Conservation (phyloP, 2,113 vertebrate genomes). For the Malurus alboscapulatus region DNA sequence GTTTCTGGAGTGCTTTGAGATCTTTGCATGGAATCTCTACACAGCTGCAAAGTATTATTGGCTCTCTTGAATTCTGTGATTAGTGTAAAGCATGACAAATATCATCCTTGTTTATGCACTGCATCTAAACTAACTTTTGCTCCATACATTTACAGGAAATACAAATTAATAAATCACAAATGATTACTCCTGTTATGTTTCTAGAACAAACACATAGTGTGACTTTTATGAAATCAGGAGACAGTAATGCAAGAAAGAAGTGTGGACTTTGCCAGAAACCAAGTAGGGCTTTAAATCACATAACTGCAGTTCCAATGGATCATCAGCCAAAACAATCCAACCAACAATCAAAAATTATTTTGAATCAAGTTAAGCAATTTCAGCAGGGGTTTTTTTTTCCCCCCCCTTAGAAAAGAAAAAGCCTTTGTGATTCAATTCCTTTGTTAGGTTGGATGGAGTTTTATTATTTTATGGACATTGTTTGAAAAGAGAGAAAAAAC, state of each 20-base stretch:
- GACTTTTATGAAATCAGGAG: conserved; percentile 38
- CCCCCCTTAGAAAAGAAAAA: background rate
- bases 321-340: conserved; percentile 49
- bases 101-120: conserved; percentile 39
- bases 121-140: conserved; percentile 54
- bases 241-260: background rate
- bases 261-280: conserved; percentile 20
- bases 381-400: background rate
- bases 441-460: background rate
- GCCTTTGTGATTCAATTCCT: conserved; percentile 28
- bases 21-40: conserved; percentile 17
- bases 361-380: conserved; percentile 53
- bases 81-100: conserved; percentile 44
- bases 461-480: conserved; percentile 52
- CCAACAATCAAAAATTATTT: conserved; percentile 56
- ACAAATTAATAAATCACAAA: conserved; percentile 52
- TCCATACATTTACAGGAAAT: conserved; percentile 21
- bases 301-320: conserved; percentile 43
- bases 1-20: conserved; percentile 35
- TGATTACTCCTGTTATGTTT: background rate
- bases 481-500: conserved; percentile 61
- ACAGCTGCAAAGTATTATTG: conserved; percentile 54
- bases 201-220: conserved; percentile 33
- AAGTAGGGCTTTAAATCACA: conserved; percentile 47
- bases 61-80: conserved; percentile 36